A percentile compares a stretch with the other conserved stretches of the same genome.
These are phyloP conservation scores for Periplaneta americana DNA, from an alignment of 1,140 invertebrate genomes.

Conservation along the genomic window DNA sequence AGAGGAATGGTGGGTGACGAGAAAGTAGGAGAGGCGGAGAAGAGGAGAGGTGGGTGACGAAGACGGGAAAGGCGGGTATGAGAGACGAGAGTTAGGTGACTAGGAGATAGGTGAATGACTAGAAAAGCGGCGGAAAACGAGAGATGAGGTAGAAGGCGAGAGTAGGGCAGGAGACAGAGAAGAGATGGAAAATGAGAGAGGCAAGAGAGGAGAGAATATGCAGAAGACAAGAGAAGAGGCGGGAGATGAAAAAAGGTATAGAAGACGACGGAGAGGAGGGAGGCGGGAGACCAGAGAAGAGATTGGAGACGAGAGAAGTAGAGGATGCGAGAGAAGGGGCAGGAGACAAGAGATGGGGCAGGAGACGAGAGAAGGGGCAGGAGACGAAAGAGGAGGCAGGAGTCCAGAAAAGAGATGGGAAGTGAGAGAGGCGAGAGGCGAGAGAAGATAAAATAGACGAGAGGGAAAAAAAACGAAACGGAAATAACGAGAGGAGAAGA, in stretches of 20 bases:
- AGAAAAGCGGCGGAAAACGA: background rate
- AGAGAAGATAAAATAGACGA: too few species aligned
- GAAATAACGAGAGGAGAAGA: too few species aligned
- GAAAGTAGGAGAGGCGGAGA: background rate
- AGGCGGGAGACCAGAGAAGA: too few species aligned
- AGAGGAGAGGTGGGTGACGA: background rate
- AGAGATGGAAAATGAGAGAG: background rate
- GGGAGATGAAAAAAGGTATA: background rate
- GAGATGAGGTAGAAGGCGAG: background rate
- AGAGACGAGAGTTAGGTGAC: background rate
- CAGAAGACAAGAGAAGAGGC: too few species aligned
- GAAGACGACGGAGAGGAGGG: background rate
- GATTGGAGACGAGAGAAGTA: too few species aligned
- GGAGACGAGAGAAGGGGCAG: background rate
- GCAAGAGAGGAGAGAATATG: too few species aligned
- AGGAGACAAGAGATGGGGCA: background rate
- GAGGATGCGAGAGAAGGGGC: background rate
- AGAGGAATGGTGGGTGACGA: background rate
- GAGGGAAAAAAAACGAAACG: too few species aligned
- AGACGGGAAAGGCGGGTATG: background rate
- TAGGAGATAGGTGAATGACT: background rate
- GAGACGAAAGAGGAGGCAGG: background rate
- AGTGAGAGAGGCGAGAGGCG: background rate
- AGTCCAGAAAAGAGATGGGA: background rate
- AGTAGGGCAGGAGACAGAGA: background rate